Base-by-base conservation (phyloP, 2,113 vertebrate species). In the Aviceda subcristata region DNA sequence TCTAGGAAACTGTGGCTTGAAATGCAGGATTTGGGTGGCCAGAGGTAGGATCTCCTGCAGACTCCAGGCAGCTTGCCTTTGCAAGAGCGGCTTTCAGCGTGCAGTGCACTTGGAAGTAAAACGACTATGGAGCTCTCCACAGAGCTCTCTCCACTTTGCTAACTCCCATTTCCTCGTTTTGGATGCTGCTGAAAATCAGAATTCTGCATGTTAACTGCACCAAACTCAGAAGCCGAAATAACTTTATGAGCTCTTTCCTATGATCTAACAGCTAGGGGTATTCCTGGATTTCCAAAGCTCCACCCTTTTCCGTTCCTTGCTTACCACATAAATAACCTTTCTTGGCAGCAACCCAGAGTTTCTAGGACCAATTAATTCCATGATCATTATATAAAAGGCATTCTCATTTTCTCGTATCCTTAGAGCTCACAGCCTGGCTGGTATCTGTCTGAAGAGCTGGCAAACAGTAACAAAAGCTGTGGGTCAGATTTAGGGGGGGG, bases 251-350 rank as follows among this genome's bases (percentile, higher is more conserved):
- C 39, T 73, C 86, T 39, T 81, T 92, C 74, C 74, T 87, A 43
- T 48, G 3, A 57, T 85, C 46, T 1, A 0, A 78, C n/a, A 89
- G 63, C 45, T 36, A 55, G 68, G 69, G 73, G 78, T 48, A 94
- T 96, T 94, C 90, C 91, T 87, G 76, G 51, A 89, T 90, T 93
- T 85, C 85, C 88, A 92, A 76, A 73, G 32, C 56, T 74, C 90
- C 56, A n/a, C 91, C 89, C 73, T 87, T 82, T 80, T 51, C 95
- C 75, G 76, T 95, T 89, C 73, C 81, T 75, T 89, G 79, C 89
- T 68, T 95, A 68, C 30, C 62, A 92, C 77, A 97, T 62, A 93
- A 96, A 97, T 89, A 90, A 66, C 66, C 62, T 34, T 75, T 76
- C 87, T 92, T 89, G 84, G 86, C 88, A 82, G 74, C 46, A 76